A percentile compares a stretch with the other conserved stretches of the same genome.
Evolutionary conservation across 2,888 invertebrate genomes (phyloP).

Genomic region (Cyaniris semiargus): DNA sequence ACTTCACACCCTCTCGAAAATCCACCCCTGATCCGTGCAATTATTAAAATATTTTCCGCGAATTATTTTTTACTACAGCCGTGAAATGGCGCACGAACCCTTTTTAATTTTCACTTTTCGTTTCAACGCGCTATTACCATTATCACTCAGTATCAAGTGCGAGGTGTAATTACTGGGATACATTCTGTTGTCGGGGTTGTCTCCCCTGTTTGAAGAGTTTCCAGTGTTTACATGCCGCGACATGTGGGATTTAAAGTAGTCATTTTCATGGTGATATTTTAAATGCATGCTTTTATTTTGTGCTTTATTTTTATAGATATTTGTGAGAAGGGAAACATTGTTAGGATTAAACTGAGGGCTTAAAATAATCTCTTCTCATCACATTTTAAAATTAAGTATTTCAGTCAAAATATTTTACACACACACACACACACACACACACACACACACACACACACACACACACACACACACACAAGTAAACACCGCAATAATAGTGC

Average conservation of each 20-base stretch:
- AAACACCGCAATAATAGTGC: too few species aligned
- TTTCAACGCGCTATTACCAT: conserved; percentile 41
- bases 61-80: conserved; percentile 4
- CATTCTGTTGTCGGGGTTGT: not conserved
- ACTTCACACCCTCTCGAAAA: not conserved
- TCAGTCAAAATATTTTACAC: too few species aligned
- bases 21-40: conserved; percentile 1
- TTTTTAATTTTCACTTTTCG: conserved; percentile 20
- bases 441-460: too few species aligned
- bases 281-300: not conserved
- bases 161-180: conserved; percentile 48
- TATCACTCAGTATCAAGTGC: conserved; percentile 45
- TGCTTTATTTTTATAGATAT: not conserved
- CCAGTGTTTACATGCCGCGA: not conserved
- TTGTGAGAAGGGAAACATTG: not conserved
- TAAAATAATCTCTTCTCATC: not conserved
- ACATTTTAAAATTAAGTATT: too few species aligned
- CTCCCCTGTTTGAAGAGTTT: conserved; percentile 8
- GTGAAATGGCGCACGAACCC: not conserved
- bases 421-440: too few species aligned
- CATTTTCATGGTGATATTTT: not conserved
- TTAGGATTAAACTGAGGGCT: not conserved
- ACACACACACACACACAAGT: too few species aligned
- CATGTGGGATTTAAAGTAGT: conserved; percentile 1
- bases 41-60: not conserved